Evolutionary conservation across 2,113 vertebrate genomes (phyloP), one percentile per base, ranked within the genome.

Genomic region (Ramphastos sulfuratus): DNA sequence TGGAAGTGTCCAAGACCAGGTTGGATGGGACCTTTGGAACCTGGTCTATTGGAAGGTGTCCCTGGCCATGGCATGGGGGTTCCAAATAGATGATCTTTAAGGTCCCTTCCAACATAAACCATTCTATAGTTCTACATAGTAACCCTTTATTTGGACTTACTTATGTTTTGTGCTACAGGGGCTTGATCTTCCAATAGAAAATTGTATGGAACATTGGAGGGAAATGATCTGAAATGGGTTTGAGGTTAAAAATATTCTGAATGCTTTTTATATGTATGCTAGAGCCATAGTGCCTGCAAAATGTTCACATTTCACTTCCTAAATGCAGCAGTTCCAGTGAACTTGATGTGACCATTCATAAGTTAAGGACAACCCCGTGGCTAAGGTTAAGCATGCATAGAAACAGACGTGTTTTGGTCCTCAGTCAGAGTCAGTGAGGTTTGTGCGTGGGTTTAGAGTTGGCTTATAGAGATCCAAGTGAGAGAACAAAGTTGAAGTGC

Each of bases 141-240:
- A 59, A 15, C 48, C 28, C 6, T 75, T 35, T 61, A 7, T 15
- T 81, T 86, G 33, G 7, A 10, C 10, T 30, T 77, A 10, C 10
- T 30, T 77, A 3, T 0, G 0, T 59, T 82, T 70, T 79, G 23
- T 27, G 12, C 59, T 87, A 9, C 2, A 2, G 0, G 0, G 35
- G 12, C 52, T 81, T 50, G 28, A 63, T 89, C 25, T 85, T 79
- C 12, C 8, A 21, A 37, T 37, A 10, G 17, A 27, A 79, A 78
- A 15, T 58, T 67, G 5, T 17, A 3, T 20, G 10, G 37, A n/a
- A 1, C 15, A 1, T 58, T 66, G 37, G 30, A 87, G 72, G 39
- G 37, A 77, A 76, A 23, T 7, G 16, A 35, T 79, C 74, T 74
- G 52, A 82, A 85, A 35, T 56, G 33, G 35, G 56, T 61, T 66